A percentile compares a stretch with the other conserved stretches of the same genome.
Conservation (phyloP, 1,140 invertebrate genomes). For the Bombus superbus region DNA sequence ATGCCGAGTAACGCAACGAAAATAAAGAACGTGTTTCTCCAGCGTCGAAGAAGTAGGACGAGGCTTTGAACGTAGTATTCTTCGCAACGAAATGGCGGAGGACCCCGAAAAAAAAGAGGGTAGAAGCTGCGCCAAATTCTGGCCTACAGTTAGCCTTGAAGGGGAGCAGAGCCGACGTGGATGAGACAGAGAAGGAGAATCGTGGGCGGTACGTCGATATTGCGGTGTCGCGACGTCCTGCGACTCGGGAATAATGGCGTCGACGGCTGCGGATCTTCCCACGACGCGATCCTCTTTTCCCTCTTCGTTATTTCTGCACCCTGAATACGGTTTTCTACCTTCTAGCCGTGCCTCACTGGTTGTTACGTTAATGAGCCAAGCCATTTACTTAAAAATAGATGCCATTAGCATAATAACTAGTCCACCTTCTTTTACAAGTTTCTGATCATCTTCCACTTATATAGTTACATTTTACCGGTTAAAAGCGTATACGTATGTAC, state of each 20-base stretch:
- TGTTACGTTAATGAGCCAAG: conserved; percentile 13
- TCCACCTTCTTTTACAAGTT: neutral
- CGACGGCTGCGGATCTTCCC: conserved; percentile 75
- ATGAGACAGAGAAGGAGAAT: conserved; percentile 42
- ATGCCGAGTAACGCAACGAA: neutral
- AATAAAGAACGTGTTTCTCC: neutral
- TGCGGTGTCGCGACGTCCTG: conserved; percentile 75
- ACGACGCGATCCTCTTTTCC: conserved; percentile 68
- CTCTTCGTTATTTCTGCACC: conserved; percentile 17
- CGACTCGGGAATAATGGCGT: conserved; percentile 73
- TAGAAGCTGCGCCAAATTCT: conserved; percentile 24
- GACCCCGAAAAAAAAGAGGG: neutral
- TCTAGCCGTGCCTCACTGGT: neutral
- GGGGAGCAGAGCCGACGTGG: neutral
- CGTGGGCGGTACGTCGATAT: conserved; percentile 77
- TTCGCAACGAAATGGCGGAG: conserved; percentile 31
- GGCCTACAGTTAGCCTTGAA: neutral
- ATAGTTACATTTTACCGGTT: neutral
- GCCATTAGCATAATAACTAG: neutral
- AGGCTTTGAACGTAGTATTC: neutral
- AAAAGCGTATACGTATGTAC: neutral
- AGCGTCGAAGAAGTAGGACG: neutral
- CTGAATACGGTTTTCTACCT: conserved; percentile 16
- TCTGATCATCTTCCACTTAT: neutral
- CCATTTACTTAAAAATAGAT: neutral